A percentile compares a stretch with the other conserved stretches of the same genome.
phyloP scores from a whole-genome alignment of 2,888 invertebrate species.

The Trichopria drosophilae region DNA sequence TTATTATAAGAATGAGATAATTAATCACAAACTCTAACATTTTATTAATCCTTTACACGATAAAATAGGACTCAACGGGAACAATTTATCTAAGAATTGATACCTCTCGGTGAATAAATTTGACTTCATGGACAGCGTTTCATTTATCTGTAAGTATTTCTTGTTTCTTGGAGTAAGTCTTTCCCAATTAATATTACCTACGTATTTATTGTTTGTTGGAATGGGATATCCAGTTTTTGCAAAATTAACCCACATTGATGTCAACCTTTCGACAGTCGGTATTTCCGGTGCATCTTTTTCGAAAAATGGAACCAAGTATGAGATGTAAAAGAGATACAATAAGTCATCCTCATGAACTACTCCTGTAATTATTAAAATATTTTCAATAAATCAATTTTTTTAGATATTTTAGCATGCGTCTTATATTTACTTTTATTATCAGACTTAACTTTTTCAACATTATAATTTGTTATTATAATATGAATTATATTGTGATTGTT shows the following conservation, averaged over 20 bases:
- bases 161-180: slow-evolving; percentile 51
- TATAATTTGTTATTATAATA: no score
- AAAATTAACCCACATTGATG: slow-evolving; percentile 59
- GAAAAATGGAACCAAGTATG: slow-evolving; percentile 53
- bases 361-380: no score
- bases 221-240: slow-evolving; percentile 60
- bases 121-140: slow-evolving; percentile 52
- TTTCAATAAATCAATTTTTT: no score
- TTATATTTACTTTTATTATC: no score
- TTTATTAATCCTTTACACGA: no score
- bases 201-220: slow-evolving; percentile 48
- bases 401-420: no score
- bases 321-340: slow-evolving; percentile 59
- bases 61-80: slow-evolving; percentile 45
- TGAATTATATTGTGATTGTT: no score
- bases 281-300: slow-evolving; percentile 57
- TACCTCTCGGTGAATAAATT: slow-evolving; percentile 53
- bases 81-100: slow-evolving; percentile 57
- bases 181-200: slow-evolving; percentile 55
- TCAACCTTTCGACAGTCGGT: slow-evolving; percentile 56
- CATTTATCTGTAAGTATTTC: slow-evolving; percentile 57
- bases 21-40: no score
- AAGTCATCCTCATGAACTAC: slow-evolving; percentile 62
- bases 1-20: no score
- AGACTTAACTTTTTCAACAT: no score